A percentile compares a stretch with the other conserved stretches of the same genome.
Conservation (phyloP, 2,797 vertebrate genomes). For the Sebastiscus albofasciatus region DNA sequence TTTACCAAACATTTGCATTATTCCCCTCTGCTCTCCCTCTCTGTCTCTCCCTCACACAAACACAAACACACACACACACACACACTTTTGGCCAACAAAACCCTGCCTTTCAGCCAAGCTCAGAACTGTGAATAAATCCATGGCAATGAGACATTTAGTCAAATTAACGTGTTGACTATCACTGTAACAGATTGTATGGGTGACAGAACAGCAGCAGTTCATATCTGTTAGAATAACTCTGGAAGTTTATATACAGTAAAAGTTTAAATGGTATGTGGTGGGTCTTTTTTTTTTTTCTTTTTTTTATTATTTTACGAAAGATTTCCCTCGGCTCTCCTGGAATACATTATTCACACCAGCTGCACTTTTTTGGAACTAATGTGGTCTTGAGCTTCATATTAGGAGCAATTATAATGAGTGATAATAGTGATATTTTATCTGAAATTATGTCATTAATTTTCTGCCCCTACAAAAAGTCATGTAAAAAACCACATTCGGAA, state of each 20-base stretch:
- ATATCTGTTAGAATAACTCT: conserved; percentile 17
- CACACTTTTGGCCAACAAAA: conserved; percentile 21
- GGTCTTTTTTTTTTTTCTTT: neutral
- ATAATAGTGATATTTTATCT: conserved; percentile 40
- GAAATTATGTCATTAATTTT: conserved; percentile 51
- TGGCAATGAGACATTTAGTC: conserved; percentile 54
- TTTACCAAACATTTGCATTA: conserved; percentile 52
- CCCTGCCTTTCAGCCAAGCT: conserved; percentile 17
- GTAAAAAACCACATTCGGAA: neutral
- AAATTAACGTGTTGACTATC: conserved; percentile 52
- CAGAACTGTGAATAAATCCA: conserved; percentile 63
- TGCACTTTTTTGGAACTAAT: conserved; percentile 37
- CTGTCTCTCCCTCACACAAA: neutral
- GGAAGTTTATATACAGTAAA: conserved; percentile 35
- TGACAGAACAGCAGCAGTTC: conserved; percentile 32
- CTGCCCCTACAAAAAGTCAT: conserved; percentile 8
- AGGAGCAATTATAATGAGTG: conserved; percentile 38
- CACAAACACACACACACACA: neutral
- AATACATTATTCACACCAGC: conserved; percentile 58
- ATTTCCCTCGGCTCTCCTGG: conserved; percentile 52
- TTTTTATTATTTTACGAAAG: neutral
- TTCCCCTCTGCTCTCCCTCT: neutral
- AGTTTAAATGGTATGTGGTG: conserved; percentile 17
- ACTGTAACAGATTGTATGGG: conserved; percentile 23
- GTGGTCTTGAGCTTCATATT: conserved; percentile 39